Percentiles rank a stretch among this genome's conserved stretches.
These are phyloP conservation scores for Thrips palmi DNA, from an alignment of 1,140 invertebrate species.

Conservation along the genomic window DNA sequence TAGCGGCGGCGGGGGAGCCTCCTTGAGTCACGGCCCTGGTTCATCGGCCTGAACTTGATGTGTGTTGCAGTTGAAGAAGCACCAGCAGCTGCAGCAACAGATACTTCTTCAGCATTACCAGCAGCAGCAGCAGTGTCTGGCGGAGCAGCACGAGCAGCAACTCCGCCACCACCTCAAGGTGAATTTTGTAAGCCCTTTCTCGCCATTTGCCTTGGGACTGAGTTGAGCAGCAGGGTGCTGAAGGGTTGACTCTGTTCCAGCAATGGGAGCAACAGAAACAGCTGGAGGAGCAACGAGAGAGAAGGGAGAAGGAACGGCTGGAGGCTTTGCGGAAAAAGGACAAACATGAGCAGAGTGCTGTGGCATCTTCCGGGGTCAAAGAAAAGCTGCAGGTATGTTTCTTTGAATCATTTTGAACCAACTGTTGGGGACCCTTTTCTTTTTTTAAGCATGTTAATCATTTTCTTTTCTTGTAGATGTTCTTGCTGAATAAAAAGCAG, in stretches of 20 bases:
- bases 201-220: background rate
- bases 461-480: slow-evolving; percentile 41
- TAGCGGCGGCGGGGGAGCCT: background rate
- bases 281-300: slow-evolving; percentile 46
- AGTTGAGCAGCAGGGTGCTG: background rate
- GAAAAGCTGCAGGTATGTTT: slow-evolving; percentile 64
- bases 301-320: slow-evolving; percentile 56
- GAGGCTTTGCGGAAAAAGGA: slow-evolving; percentile 78
- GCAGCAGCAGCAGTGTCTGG: slow-evolving; percentile 70
- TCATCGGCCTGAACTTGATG: background rate
- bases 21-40: background rate
- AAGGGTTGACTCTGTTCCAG: slow-evolving; percentile 21
- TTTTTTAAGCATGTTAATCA: no score
- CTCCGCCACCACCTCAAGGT: slow-evolving; percentile 74
- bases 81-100: slow-evolving; percentile 78
- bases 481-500: slow-evolving; percentile 78
- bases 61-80: slow-evolving; percentile 64
- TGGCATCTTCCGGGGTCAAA: slow-evolving; percentile 89
- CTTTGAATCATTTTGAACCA: background rate
- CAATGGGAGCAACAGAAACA: slow-evolving; percentile 66
- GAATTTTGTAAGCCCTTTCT: slow-evolving; percentile 18
- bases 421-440: no score
- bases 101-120: slow-evolving; percentile 74
- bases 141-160: slow-evolving; percentile 75
- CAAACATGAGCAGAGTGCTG: slow-evolving; percentile 83